Percentiles rank a stretch among this genome's conserved stretches.
phyloP scores from a whole-genome alignment of 2,888 invertebrate genomes.

The Callyntrura guangdongensis region DNA sequence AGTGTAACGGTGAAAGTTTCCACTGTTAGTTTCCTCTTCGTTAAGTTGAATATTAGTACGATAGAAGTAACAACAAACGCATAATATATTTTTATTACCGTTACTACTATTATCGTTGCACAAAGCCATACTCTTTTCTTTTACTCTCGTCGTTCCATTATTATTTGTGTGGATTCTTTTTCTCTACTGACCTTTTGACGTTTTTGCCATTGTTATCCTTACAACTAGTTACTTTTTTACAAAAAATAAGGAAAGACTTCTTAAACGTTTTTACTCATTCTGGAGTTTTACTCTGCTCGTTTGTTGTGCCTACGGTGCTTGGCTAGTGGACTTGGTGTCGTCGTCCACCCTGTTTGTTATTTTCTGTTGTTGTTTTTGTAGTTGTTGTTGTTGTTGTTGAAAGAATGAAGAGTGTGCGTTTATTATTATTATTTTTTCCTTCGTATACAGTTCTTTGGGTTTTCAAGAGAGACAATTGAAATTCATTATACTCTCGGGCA shows the following conservation, averaged over 20 bases:
- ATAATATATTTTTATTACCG: not conserved
- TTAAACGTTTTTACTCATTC: constrained; percentile 1
- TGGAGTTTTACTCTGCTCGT: constrained; percentile 10
- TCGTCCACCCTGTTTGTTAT: not conserved
- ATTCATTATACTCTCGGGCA: constrained; percentile 76
- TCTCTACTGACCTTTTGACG: not conserved
- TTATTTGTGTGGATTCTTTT: not conserved
- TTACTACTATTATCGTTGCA: not conserved
- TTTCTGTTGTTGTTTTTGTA: not conserved
- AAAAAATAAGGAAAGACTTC: constrained; percentile 48
- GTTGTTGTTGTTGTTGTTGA: constrained; percentile 2
- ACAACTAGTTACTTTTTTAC: not conserved
- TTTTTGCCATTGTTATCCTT: not conserved
- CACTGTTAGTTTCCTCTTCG: no score
- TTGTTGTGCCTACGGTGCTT: not conserved
- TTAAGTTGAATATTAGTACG: no score
- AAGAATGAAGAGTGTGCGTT: constrained; percentile 41
- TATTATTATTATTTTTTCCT: constrained; percentile 27
- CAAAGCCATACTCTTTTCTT: constrained; percentile 2
- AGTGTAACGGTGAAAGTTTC: no score
- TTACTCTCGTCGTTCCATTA: not conserved
- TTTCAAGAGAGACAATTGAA: constrained; percentile 66
- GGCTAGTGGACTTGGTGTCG: not conserved
- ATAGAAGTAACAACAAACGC: no score
- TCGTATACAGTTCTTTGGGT: not conserved